Conservation (phyloP, 2,113 vertebrate genomes). For the Reinhardtius hippoglossoides region DNA sequence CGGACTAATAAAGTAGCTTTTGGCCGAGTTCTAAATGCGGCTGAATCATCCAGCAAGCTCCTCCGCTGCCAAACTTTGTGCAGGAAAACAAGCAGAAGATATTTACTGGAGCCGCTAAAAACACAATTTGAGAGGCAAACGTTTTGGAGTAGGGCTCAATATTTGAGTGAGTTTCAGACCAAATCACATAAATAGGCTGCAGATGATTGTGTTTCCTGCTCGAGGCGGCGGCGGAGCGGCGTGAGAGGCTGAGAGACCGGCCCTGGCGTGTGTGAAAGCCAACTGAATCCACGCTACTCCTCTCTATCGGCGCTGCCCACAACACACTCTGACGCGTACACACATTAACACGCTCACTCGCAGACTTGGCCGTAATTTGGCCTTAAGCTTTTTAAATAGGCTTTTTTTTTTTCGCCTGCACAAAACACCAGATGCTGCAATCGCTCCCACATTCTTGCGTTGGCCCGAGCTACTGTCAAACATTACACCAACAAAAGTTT, state of each 20-base stretch:
- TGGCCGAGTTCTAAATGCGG: conserved; percentile 39
- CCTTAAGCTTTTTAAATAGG: conserved; percentile 57
- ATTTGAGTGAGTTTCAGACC: conserved; percentile 17
- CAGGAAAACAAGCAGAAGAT: conserved; percentile 44
- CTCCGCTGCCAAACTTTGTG: conserved; percentile 35
- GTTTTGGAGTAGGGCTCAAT: conserved; percentile 1
- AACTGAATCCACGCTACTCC: conserved; percentile 25
- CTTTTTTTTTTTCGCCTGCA: conserved; percentile 39
- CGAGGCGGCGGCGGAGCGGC: conserved; percentile 9
- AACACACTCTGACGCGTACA: conserved; percentile 18
- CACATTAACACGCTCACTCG: conserved; percentile 14
- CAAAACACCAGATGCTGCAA: conserved; percentile 75
- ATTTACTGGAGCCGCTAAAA: conserved; percentile 37
- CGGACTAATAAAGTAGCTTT: conserved; percentile 59
- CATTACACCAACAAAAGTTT: conserved; percentile 43
- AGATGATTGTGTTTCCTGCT: neutral
- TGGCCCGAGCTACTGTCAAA: conserved; percentile 51
- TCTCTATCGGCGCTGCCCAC: conserved; percentile 24
- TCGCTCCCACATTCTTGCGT: conserved; percentile 61
- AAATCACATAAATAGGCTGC: neutral
- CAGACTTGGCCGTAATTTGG: conserved; percentile 51
- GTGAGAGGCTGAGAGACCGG: neutral
- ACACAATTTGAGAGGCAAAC: neutral
- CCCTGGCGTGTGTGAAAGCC: neutral
- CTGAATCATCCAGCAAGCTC: conserved; percentile 51